Base-by-base conservation (phyloP, 92 coral and sea anemone genomes). In the Parazoanthus atlanticus region DNA sequence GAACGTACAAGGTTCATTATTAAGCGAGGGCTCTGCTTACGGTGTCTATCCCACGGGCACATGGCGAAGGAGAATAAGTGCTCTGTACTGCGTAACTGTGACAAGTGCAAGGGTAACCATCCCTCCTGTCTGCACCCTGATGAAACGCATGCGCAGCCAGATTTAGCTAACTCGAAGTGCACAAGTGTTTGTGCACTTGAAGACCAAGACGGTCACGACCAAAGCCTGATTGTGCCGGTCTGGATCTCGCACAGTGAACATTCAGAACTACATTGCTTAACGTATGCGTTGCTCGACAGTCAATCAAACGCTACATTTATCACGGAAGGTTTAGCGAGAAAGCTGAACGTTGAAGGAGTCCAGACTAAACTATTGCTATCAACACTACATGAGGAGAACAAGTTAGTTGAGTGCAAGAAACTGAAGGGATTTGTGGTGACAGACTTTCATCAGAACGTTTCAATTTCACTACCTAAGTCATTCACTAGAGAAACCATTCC, bases 31-130 rank as follows among this genome's bases (percentile, higher is more conserved):
- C 88, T 91, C 6, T 91, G 95, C 79, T 29, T 91, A 28, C 76
- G 91, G 33, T 91, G 89, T 85, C 80, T 76, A 56, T 30, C 73
- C 9, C 86, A 29, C 31, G 92, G 93, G 33, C 95, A 93, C 74
- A 91, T 93, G 90, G 86, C 89, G 26, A 91, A 91, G 89, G 84
- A 91, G 49, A 89, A 91, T 30, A 91, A 89, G 40, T 91, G 92
- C 76, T 78, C 41, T 7, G 65, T 74, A 19, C 54, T 19, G 33
- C 17, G 49, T 23, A 84, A 43, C 46, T 91, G 93, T 86, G 85
- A 79, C 3, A 29, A 58, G 49, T 91, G 95, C 79, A 80, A 80
- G 38, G 81, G 80, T 21, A 64, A 41, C 52, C 95, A 93, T 54
- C 91, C 89, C 64, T 88, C 84, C 23, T 93, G 93, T 56, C 89